Evolutionary conservation across 2,113 vertebrate genomes (phyloP).

Genomic region (Motacilla alba): DNA sequence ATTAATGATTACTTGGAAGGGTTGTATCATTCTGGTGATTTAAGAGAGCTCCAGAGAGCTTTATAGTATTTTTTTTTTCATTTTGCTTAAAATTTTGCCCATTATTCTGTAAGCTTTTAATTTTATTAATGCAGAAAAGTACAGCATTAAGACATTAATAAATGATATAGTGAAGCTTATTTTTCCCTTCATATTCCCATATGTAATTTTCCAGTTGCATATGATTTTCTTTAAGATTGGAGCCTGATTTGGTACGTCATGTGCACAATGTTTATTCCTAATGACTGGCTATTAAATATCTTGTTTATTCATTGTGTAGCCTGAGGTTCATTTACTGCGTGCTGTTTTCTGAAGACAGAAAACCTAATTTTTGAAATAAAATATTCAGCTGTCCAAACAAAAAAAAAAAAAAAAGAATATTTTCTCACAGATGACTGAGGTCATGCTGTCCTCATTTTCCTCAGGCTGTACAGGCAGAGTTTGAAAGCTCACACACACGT

Average conservation of each 20-base stretch:
- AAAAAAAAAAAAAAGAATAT: neutral
- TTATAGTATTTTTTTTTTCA: neutral
- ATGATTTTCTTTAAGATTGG: neutral
- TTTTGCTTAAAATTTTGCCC: neutral
- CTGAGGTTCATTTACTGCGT: neutral
- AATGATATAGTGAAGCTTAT: neutral
- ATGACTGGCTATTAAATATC: slow-evolving; percentile 31
- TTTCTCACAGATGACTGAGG: neutral
- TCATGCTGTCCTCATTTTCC: neutral
- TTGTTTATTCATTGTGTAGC: slow-evolving; percentile 31
- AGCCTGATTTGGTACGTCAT: neutral
- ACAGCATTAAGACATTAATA: neutral
- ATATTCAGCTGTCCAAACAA: neutral
- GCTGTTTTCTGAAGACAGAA: neutral
- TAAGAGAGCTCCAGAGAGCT: neutral
- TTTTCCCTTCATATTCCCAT: neutral
- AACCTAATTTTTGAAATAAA: neutral
- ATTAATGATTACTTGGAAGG: neutral
- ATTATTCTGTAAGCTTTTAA: neutral
- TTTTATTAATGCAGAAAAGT: neutral
- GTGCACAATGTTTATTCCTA: slow-evolving; percentile 6
- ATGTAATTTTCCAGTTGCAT: neutral
- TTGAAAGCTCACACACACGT: fast-evolving
- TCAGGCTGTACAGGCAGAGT: neutral
- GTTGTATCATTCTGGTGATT: neutral